Evolutionary conservation across 2,888 invertebrate genomes (phyloP).

Genomic region (Orthosia cruda): DNA sequence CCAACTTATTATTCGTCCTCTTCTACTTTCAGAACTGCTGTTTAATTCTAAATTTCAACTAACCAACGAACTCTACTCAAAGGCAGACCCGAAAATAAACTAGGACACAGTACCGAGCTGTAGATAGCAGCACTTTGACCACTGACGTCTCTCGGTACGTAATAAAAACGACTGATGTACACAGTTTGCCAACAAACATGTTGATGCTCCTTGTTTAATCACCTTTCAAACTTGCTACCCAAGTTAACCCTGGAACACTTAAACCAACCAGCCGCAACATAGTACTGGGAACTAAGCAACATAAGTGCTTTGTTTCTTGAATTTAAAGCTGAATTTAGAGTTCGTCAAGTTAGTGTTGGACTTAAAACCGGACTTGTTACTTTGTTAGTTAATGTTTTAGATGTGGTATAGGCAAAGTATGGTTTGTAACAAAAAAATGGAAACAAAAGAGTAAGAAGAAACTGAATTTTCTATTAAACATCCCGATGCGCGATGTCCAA

Average conservation of each 20-base stretch:
- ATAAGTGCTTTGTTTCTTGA: conserved; percentile 66
- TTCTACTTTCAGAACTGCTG: background rate
- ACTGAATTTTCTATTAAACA: background rate
- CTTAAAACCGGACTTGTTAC: conserved; percentile 49
- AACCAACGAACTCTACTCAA: conserved; percentile 6
- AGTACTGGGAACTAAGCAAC: conserved; percentile 63
- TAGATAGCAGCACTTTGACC: conserved; percentile 49
- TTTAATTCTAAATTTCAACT: conserved; percentile 25
- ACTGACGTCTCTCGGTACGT: conserved; percentile 48
- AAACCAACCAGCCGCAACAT: conserved; percentile 65
- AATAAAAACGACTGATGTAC: conserved; percentile 66
- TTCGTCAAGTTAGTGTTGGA: conserved; percentile 61
- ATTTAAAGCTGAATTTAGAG: conserved; percentile 65
- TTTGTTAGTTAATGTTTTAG: conserved; percentile 33
- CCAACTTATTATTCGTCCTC: background rate
- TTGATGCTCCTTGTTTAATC: conserved; percentile 70
- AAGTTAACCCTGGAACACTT: conserved; percentile 64
- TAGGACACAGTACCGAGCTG: conserved; percentile 14
- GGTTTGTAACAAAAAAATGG: background rate
- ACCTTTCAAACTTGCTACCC: conserved; percentile 65
- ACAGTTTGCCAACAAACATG: conserved; percentile 61
- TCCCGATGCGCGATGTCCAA: background rate
- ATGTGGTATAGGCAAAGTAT: conserved; percentile 10
- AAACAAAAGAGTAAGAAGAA: too few species aligned
- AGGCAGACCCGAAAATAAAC: conserved; percentile 40